These are phyloP conservation scores for Ceratotherium simum DNA, from an alignment of 2,113 vertebrate species.

Conservation along the genomic window DNA sequence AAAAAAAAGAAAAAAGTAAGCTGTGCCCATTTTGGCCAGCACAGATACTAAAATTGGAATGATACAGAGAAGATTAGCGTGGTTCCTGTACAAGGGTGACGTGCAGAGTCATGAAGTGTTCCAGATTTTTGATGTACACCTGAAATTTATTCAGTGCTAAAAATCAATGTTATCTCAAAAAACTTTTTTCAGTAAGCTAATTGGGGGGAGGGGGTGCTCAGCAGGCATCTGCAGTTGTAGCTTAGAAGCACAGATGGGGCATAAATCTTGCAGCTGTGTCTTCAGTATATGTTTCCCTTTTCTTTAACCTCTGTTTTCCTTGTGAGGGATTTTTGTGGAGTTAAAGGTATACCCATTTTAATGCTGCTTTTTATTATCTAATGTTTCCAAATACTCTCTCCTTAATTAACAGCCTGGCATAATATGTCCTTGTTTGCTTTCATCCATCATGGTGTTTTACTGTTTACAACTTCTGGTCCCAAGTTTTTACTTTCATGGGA, in stretches of 20 bases:
- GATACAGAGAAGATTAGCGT: not conserved
- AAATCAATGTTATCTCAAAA: not conserved
- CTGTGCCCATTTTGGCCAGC: no score
- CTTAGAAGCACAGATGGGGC: not conserved
- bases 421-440: not conserved
- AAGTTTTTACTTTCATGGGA: not conserved
- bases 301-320: not conserved
- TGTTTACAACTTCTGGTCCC: not conserved
- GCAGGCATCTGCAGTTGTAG: not conserved
- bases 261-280: not conserved
- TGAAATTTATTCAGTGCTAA: no score
- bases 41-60: not conserved
- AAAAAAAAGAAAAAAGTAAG: no score
- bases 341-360: not conserved
- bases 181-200: not conserved
- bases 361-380: not conserved
- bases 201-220: not conserved
- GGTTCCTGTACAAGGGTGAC: not conserved
- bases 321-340: not conserved
- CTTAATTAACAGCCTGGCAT: not conserved
- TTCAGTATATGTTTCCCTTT: not conserved
- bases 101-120: not conserved
- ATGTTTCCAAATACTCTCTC: not conserved
- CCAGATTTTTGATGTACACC: no score
- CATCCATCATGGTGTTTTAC: not conserved